Base-by-base conservation (phyloP, 2,888 invertebrate species). In the Chaetoderma sp. region DNA sequence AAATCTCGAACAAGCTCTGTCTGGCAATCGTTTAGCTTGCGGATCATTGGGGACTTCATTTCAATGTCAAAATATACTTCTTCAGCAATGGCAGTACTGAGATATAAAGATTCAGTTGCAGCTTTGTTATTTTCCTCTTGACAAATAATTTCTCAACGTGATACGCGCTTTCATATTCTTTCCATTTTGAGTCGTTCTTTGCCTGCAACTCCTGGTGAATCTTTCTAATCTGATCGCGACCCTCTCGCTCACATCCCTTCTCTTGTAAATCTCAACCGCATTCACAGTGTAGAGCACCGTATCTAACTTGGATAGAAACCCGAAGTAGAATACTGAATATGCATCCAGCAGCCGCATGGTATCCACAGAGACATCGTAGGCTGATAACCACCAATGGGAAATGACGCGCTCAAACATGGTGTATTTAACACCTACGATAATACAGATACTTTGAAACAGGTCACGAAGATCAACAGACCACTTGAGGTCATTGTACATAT, bases 361-460 rank as follows among this genome's bases (percentile, higher is more conserved):
- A n/a, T 62, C 70, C 2, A 68, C 42, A 21, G 67, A 52, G 16
- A 72, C 54, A 63, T 71, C 66, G 55, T 70, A 69, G 25, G 62
- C 66, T 25, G 75, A 76, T 6, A 78, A 50, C 70, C 72, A 78
- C 32, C 71, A 52, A 44, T 74, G 76, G n/a, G 39, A 32, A 0
- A 68, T 44, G 36, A 62, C 74, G 28, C 67, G 21, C 28, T 71
- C 61, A 6, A 75, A 74, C 49, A 68, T 62, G 10, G 63, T 68
- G 33, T 55, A 63, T 25, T 70, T 70, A 1, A 74, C 27, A n/a
- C 58, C 56, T 4, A 73, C n/a, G 18, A 70, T 47, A 10, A 21
- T 10, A 45, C 69, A 71, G 1, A 76, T 67, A 25, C 68, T 63
- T 32, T 55, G 10, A 18, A 75, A 39, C 36, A 32, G 21, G 21